phyloP scores from a whole-genome alignment of 1,140 invertebrate genomes.

The Drosophila insularis region DNA sequence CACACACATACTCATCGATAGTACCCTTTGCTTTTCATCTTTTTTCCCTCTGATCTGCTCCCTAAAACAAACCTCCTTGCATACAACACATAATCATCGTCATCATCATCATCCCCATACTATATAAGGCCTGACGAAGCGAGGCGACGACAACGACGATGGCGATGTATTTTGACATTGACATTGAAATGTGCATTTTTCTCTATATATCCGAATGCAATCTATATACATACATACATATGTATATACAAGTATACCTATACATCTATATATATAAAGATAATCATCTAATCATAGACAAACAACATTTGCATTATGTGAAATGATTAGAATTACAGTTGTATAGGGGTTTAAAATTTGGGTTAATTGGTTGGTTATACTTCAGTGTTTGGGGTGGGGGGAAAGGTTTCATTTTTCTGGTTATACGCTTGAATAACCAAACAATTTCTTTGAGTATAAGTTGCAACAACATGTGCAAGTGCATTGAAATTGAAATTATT shows the following conservation, averaged over 20 bases:
- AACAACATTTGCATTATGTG: neutral
- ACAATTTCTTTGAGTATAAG: neutral
- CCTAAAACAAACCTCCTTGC: neutral
- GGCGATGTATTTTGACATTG: conserved; percentile 50
- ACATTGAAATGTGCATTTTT: conserved; percentile 62
- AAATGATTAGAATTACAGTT: neutral
- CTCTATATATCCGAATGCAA: conserved; percentile 26
- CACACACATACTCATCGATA: neutral
- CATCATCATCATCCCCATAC: neutral
- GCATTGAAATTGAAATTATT: neutral
- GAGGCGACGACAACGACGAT: conserved; percentile 4
- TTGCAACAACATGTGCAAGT: neutral
- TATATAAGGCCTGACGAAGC: conserved; percentile 17
- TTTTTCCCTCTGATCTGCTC: neutral
- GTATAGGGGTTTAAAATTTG: neutral
- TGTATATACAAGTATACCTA: neutral
- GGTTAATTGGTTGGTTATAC: neutral
- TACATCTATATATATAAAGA: neutral
- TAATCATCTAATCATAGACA: conserved; percentile 4
- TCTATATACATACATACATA: neutral
- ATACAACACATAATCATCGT: conserved; percentile 2
- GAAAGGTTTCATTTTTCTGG: neutral
- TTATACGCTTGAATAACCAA: neutral
- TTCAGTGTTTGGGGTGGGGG: neutral
- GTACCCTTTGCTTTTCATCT: neutral